Base-by-base conservation (phyloP, 2,113 vertebrate species). In the Leptocoma aspasia region DNA sequence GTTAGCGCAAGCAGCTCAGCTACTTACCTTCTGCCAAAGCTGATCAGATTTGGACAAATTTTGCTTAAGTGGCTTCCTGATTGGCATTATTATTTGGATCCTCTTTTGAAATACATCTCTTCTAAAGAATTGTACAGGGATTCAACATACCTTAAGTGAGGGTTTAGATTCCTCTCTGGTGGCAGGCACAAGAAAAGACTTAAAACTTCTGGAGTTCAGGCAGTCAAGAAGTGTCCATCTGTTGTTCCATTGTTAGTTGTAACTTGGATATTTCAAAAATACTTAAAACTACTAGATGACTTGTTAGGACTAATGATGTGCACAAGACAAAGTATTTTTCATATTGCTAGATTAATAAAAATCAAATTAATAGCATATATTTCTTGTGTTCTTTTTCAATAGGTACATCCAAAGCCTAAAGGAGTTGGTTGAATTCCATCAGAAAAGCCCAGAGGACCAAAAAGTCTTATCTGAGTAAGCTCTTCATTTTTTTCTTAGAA, bases 341-440 rank as follows among this genome's bases (percentile, higher is more conserved):
- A 20, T 66, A 24, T 45, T 83, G 4, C 26, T 41, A 49, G 24
- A 41, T n/a, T 77, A 42, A 47, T 82, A 80, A 91, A 71, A 77
- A 37, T 42, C 13, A 73, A 72, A 72, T 8, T 0, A 50, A 53
- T 61, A 39, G 3, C 53, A 22, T 54, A 0, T 53, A 12, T 91
- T 65, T 76, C n/a, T 71, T 85, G 9, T 65, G 16, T 41, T 94
- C 5, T 86, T 69, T 72, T 52, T 90, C 64, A 70, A 81, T 52
- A 98, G 98, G 98, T 98, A 98, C 56, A 97, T 98, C 56, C 99
- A 99, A 97, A 99, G 99, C 94, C 96, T 99, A 84, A 97, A 98
- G 97, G 99, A 99, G 61, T 94, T 99, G 60, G 97, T 99, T 69
- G 99, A 99, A 49, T 99, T 99, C 94, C 97, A 99, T 92, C 99